These are phyloP conservation scores for Dipodomys ordii DNA, from an alignment of 2,113 vertebrate genomes.

Conservation along the genomic window DNA sequence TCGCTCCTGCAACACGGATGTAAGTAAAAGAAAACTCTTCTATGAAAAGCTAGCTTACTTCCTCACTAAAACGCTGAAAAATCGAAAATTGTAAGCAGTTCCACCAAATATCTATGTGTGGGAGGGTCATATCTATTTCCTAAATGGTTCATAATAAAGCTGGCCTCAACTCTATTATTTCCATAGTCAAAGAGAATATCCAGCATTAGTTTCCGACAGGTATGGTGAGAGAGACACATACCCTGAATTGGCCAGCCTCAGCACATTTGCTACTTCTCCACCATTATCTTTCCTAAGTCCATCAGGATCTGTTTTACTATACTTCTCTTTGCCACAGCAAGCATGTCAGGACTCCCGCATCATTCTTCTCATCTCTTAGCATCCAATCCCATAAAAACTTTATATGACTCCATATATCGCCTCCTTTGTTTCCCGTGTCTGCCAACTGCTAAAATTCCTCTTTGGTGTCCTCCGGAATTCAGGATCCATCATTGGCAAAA, in stretches of 20 bases:
- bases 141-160: constrained; percentile 13
- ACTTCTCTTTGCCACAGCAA: background rate
- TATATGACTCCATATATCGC: background rate
- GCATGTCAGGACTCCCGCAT: background rate
- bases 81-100: constrained; percentile 33
- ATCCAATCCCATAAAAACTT: background rate
- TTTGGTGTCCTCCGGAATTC: background rate
- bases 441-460: background rate
- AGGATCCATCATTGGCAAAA: background rate
- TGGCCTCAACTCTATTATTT: background rate
- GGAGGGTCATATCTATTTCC: constrained; percentile 40
- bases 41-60: constrained; percentile 60
- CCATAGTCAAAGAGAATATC: background rate
- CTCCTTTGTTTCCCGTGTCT: background rate
- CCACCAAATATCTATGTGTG: constrained; percentile 60
- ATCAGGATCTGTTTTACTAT: background rate
- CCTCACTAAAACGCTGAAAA: constrained; percentile 27
- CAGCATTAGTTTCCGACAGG: background rate
- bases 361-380: background rate
- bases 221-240: background rate
- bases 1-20: constrained; percentile 97
- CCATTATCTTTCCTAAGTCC: background rate
- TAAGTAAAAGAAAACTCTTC: constrained; percentile 89
- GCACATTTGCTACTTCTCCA: background rate
- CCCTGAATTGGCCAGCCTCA: background rate